phyloP scores from a whole-genome alignment of 2,797 vertebrate species.

The Premnoplex brunnescens region DNA sequence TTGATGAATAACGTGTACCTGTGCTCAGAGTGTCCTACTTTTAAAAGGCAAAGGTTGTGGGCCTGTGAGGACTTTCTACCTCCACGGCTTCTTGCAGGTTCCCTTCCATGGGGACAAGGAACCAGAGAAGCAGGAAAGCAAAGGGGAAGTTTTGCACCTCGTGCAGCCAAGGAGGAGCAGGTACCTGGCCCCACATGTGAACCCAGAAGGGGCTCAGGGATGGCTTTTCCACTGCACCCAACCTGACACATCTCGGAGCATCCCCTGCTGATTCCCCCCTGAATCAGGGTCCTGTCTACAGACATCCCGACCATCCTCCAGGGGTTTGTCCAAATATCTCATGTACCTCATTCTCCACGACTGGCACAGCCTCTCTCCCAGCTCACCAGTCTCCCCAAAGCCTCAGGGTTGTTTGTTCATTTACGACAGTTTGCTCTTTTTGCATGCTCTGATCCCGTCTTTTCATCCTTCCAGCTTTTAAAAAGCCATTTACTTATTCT shows the following conservation, averaged over 20 bases:
- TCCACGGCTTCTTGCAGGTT: neutral
- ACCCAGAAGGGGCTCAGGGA: neutral
- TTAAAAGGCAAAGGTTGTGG: neutral
- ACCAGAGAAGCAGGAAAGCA: rapidly evolving
- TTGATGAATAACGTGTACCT: neutral
- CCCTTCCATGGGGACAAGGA: neutral
- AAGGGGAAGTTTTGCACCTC: neutral
- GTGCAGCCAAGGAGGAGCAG: neutral
- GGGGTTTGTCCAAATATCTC: neutral
- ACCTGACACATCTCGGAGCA: rapidly evolving
- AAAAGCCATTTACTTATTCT: neutral
- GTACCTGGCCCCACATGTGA: rapidly evolving
- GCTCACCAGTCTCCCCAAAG: neutral
- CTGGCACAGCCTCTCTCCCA: neutral
- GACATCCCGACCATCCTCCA: rapidly evolving
- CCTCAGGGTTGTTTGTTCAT: neutral
- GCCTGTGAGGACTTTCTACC: neutral
- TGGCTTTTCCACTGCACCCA: rapidly evolving
- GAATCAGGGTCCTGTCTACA: rapidly evolving
- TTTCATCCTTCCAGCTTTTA: neutral
- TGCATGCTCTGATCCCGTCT: neutral
- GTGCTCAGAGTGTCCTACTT: neutral
- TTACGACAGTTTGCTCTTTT: neutral
- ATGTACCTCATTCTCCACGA: rapidly evolving
- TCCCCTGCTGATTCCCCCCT: rapidly evolving